Conservation (phyloP, 2,888 invertebrate genomes). For the Strigamia maritima region DNA sequence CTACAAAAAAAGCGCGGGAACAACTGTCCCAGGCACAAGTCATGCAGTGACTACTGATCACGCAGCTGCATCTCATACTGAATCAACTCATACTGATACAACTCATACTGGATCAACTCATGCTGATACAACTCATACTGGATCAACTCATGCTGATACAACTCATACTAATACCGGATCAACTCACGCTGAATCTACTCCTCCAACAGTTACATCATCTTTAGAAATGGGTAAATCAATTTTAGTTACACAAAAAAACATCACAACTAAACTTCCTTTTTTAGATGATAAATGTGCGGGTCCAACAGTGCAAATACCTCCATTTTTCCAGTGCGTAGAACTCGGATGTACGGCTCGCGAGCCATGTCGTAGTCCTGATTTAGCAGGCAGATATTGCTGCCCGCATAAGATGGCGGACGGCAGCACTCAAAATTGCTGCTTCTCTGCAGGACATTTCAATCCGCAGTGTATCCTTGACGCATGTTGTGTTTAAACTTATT, state of each 20-base stretch:
- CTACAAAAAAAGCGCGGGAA: background rate
- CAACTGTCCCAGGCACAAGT: background rate
- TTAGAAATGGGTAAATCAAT: background rate
- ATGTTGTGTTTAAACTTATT: background rate
- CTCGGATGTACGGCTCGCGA: background rate
- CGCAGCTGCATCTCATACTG: background rate
- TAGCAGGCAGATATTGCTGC: background rate
- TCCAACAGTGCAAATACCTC: background rate
- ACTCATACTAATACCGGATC: background rate
- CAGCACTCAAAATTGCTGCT: background rate
- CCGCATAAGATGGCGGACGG: background rate
- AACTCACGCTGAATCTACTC: background rate
- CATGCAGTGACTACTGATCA: background rate
- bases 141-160: background rate
- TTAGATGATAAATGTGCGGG: background rate
- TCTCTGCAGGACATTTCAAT: background rate
- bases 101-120: background rate
- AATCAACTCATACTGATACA: background rate
- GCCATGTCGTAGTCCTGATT: background rate
- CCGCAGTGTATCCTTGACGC: background rate
- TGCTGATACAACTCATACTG: background rate
- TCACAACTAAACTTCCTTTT: background rate
- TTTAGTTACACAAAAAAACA: background rate
- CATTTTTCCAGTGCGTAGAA: background rate
- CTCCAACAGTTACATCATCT: background rate